Evolutionary conservation across 1,140 invertebrate genomes (phyloP).

Genomic region (Drosophila littoralis): DNA sequence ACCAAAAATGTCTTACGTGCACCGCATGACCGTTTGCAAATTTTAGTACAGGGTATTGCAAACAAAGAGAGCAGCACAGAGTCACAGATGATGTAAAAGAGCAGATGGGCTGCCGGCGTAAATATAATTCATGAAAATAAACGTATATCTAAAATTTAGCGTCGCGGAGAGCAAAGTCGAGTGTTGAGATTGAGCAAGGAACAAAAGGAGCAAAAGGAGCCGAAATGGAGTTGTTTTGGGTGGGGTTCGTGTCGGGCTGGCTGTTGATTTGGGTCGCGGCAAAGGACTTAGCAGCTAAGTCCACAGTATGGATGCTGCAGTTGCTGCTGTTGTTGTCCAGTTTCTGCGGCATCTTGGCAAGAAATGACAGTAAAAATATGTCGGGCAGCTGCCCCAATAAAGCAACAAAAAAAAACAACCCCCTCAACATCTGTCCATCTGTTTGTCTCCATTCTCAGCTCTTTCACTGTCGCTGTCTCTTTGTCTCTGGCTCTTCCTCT

Average conservation of each 20-base stretch:
- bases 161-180: conserved; percentile 4
- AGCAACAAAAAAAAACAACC: conserved; percentile 1
- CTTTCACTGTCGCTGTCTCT: conserved; percentile 1
- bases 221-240: conserved; percentile 2
- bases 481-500: conserved; percentile 6
- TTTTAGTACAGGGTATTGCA: too few relatives aligned
- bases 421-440: conserved; percentile 31
- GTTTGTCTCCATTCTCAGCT: conserved; percentile 3
- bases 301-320: conserved; percentile 15
- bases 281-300: conserved; percentile 72
- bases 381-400: conserved; percentile 41
- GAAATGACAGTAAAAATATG: conserved; percentile 78
- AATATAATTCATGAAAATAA: conserved; percentile 61
- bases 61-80: not conserved
- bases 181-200: conserved; percentile 3
- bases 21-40: too few relatives aligned
- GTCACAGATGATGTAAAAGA: not conserved
- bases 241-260: conserved; percentile 9
- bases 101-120: conserved; percentile 21
- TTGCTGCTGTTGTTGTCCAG: conserved; percentile 17
- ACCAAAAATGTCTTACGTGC: too few relatives aligned
- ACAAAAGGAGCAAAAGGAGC: conserved; percentile 20
- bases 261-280: conserved; percentile 75
- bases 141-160: conserved; percentile 41
- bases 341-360: conserved; percentile 28